Percentiles rank a stretch among this genome's conserved stretches.
These are phyloP conservation scores for Heliconius erato DNA, from an alignment of 2,888 invertebrate species.

Conservation along the genomic window DNA sequence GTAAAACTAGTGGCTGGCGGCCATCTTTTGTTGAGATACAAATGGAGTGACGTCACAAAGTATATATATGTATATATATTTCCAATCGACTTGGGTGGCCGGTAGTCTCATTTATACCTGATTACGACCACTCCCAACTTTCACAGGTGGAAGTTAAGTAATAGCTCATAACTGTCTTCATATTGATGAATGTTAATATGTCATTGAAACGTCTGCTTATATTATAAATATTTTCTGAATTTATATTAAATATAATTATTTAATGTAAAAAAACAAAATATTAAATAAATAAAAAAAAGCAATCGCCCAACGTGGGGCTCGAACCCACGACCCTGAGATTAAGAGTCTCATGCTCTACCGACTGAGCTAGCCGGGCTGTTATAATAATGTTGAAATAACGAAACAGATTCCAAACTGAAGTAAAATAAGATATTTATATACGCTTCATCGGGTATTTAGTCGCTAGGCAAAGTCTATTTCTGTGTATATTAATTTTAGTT, in stretches of 20 bases:
- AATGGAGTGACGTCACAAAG: slow-evolving; percentile 18
- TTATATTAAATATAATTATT: neutral
- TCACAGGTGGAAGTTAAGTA: slow-evolving; percentile 41
- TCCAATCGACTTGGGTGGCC: slow-evolving; percentile 37
- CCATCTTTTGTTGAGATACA: neutral
- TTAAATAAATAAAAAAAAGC: slow-evolving; percentile 26
- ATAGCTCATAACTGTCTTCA: slow-evolving; percentile 39
- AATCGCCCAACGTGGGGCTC: slow-evolving; percentile 87
- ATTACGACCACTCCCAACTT: slow-evolving; percentile 41
- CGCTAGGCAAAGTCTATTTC: neutral
- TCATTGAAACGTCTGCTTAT: neutral
- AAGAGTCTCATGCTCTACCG: slow-evolving; percentile 88
- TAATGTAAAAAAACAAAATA: slow-evolving; percentile 9
- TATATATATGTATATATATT: neutral
- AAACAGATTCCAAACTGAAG: slow-evolving; percentile 9
- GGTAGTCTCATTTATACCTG: slow-evolving; percentile 35
- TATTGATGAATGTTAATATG: slow-evolving; percentile 25
- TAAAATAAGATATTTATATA: slow-evolving; percentile 30
- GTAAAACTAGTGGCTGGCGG: neutral
- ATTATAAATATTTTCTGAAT: neutral
- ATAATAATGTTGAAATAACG: neutral
- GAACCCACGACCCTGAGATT: slow-evolving; percentile 89
- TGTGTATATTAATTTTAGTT: neutral
- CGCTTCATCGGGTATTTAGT: slow-evolving; percentile 1
- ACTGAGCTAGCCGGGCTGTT: slow-evolving; percentile 85